phyloP scores from a whole-genome alignment of 2,888 invertebrate species.

The Agrotis puta region DNA sequence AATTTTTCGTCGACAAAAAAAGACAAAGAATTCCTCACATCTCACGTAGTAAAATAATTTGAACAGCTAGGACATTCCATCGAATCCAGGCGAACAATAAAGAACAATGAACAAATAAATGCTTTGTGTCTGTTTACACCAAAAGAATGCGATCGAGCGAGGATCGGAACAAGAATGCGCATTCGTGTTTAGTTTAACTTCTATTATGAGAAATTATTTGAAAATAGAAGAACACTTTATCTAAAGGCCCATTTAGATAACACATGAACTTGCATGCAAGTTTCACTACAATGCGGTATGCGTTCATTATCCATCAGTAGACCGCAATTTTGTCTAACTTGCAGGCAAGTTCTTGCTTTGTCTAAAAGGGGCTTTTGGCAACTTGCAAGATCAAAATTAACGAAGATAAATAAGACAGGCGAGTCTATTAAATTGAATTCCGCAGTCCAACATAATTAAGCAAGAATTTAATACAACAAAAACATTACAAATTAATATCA shows the following conservation, averaged over 20 bases:
- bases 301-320: no score
- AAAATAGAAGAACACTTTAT: no score
- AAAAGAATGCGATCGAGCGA: background rate
- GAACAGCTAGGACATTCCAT: background rate
- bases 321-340: no score
- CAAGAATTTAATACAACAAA: background rate
- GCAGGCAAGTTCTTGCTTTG: no score
- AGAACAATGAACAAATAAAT: background rate
- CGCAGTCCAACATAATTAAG: background rate
- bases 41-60: background rate
- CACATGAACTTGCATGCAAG: no score
- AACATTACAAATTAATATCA: slow-evolving; percentile 9
- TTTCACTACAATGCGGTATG: no score
- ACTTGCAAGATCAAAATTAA: background rate
- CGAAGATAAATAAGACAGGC: background rate
- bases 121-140: background rate
- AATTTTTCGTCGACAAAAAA: no score
- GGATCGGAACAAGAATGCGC: background rate
- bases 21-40: background rate
- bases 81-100: background rate
- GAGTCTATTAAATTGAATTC: slow-evolving; percentile 1
- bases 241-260: no score
- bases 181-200: background rate
- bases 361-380: no score
- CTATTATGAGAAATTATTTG: no score